Conservation (phyloP, 1,140 invertebrate species). For the Drosophila tsacasi region DNA sequence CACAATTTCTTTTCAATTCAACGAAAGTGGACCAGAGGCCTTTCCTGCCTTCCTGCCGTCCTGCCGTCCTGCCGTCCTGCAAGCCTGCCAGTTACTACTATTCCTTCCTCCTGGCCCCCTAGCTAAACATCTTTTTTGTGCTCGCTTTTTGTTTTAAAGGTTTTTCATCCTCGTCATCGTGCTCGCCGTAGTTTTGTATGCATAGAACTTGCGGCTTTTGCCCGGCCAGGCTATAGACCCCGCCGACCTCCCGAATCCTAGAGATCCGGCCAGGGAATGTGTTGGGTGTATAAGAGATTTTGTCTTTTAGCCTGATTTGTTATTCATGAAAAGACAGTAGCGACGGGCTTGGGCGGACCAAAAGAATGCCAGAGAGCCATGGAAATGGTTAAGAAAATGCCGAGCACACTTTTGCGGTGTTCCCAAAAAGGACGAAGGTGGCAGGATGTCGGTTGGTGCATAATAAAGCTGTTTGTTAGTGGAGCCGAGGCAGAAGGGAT, state of each 20-base stretch:
- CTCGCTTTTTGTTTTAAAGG: conserved; percentile 67
- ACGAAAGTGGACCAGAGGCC: conserved; percentile 73
- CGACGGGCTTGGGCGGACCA: conserved; percentile 14
- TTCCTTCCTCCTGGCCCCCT: conserved; percentile 28
- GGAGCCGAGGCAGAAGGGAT: conserved; percentile 1
- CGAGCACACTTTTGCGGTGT: conserved; percentile 66
- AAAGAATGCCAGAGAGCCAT: conserved; percentile 45
- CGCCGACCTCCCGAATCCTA: conserved; percentile 25
- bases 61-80: neutral
- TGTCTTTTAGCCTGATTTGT: conserved; percentile 81
- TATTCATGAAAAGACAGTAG: conserved; percentile 76
- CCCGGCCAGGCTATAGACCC: conserved; percentile 54
- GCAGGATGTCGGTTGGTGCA: conserved; percentile 49
- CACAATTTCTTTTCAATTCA: conserved; percentile 83
- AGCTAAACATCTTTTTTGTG: conserved; percentile 64
- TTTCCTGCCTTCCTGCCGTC: conserved; percentile 8
- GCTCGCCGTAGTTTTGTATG: conserved; percentile 63
- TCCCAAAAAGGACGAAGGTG: conserved; percentile 29
- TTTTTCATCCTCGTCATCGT: conserved; percentile 61
- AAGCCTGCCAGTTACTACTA: neutral
- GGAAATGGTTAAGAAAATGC: conserved; percentile 80
- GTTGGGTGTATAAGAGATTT: conserved; percentile 55
- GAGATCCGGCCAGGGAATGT: conserved; percentile 16
- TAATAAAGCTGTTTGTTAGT: conserved; percentile 66
- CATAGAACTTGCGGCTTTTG: conserved; percentile 80